Percentiles rank a stretch among this genome's conserved stretches.
Evolutionary conservation across 2,888 invertebrate species (phyloP).

Genomic region (Nasonia oneida): DNA sequence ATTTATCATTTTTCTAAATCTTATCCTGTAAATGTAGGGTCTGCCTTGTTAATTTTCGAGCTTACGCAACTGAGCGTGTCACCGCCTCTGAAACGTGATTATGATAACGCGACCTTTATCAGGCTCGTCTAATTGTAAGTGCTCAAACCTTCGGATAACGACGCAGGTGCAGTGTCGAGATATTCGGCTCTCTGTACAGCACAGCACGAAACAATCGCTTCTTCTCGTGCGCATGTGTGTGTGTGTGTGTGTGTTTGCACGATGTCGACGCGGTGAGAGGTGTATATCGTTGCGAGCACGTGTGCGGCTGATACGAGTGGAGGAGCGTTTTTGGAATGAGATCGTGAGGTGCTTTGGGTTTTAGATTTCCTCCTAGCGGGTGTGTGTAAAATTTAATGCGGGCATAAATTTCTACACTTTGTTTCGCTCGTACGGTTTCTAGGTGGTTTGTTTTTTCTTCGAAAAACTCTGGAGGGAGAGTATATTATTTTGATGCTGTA

Average conservation of each 20-base stretch:
- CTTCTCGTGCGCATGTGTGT: not conserved
- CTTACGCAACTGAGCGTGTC: not conserved
- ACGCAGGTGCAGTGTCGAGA: not conserved
- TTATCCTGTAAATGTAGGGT: no score
- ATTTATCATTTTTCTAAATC: no score
- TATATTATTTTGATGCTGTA: not conserved
- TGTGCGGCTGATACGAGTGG: slow-evolving; percentile 70
- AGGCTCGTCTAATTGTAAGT: slow-evolving; percentile 65
- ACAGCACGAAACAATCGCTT: not conserved
- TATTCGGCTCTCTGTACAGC: not conserved
- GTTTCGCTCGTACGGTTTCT: not conserved
- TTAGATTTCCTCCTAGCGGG: not conserved
- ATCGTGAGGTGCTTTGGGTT: slow-evolving; percentile 24
- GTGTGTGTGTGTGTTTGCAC: no score
- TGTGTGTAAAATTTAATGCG: not conserved
- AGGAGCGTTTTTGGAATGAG: slow-evolving; percentile 66
- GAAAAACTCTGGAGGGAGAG: not conserved
- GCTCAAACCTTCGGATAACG: not conserved
- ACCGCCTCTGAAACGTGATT: not conserved
- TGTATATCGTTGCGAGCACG: not conserved
- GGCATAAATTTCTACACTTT: slow-evolving; percentile 3
- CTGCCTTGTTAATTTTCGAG: no score
- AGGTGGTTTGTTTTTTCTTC: not conserved
- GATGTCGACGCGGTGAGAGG: no score
- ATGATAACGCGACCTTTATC: slow-evolving; percentile 68